Percentiles rank a stretch among this genome's conserved stretches.
These are phyloP conservation scores for Cynoglossus semilaevis DNA, from an alignment of 2,113 vertebrate species.

Conservation along the genomic window DNA sequence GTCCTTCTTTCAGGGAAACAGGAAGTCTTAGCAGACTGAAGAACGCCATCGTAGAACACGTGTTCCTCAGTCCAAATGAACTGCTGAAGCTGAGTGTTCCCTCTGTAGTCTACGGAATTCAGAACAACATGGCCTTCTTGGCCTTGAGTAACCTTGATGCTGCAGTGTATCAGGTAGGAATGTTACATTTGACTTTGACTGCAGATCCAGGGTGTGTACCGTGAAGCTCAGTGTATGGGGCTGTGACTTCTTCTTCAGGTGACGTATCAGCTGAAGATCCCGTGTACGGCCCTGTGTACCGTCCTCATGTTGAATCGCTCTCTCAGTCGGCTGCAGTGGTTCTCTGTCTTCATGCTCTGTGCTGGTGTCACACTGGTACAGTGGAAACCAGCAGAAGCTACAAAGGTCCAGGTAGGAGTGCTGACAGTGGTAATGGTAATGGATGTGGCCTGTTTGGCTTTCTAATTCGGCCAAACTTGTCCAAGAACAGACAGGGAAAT, in stretches of 20 bases:
- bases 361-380: slow-evolving; percentile 90
- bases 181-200: too few relatives aligned
- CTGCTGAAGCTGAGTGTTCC: slow-evolving; percentile 92
- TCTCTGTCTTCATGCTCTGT: slow-evolving; percentile 92
- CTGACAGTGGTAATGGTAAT: background rate
- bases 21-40: slow-evolving; percentile 79
- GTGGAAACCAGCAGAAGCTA: slow-evolving; percentile 87
- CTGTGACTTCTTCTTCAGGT: slow-evolving; percentile 73
- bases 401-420: slow-evolving; percentile 85
- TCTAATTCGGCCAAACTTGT: background rate
- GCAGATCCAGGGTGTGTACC: background rate
- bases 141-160: slow-evolving; percentile 96
- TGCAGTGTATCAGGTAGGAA: slow-evolving; percentile 91
- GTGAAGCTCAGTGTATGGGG: background rate
- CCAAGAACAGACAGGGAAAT: too few relatives aligned
- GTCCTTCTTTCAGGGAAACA: slow-evolving; percentile 81
- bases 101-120: slow-evolving; percentile 90
- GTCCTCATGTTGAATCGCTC: slow-evolving; percentile 92
- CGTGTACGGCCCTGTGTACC: slow-evolving; percentile 92
- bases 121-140: slow-evolving; percentile 98
- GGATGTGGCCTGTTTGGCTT: too few relatives aligned
- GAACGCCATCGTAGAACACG: slow-evolving; percentile 79
- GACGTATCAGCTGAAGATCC: slow-evolving; percentile 97
- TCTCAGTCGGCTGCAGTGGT: slow-evolving; percentile 91
- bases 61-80: slow-evolving; percentile 84